These are phyloP conservation scores for Egretta garzetta DNA, from an alignment of 2,113 vertebrate genomes.

Conservation along the genomic window DNA sequence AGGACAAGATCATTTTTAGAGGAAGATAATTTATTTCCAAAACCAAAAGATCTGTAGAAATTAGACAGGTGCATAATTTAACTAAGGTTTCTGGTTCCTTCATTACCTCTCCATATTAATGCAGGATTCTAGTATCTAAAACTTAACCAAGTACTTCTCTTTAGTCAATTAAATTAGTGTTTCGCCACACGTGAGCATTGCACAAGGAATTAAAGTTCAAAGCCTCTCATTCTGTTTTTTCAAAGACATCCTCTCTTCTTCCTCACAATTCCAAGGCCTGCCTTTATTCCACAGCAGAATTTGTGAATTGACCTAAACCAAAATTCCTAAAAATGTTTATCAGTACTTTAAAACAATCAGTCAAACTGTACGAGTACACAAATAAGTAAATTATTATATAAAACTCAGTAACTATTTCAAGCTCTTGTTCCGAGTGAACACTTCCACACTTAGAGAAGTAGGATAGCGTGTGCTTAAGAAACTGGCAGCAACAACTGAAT, in stretches of 20 bases:
- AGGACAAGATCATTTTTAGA: not conserved
- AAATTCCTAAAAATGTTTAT: not conserved
- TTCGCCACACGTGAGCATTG: accelerated
- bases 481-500: accelerated
- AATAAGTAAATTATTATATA: accelerated
- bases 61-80: not conserved
- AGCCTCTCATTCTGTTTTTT: not conserved
- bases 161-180: not conserved
- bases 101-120: not conserved
- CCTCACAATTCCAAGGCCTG: not conserved
- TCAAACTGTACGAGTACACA: accelerated
- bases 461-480: not conserved
- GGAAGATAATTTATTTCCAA: not conserved
- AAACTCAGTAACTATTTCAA: not conserved
- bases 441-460: not conserved
- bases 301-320: not conserved
- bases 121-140: not conserved
- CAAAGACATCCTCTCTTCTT: not conserved
- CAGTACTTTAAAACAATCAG: not conserved
- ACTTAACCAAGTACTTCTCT: not conserved
- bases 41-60: not conserved
- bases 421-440: not conserved
- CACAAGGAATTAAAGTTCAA: accelerated
- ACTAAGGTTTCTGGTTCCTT: not conserved
- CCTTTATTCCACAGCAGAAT: not conserved